These are phyloP conservation scores for Podarcis muralis DNA, from an alignment of 2,113 vertebrate species.

Conservation along the genomic window DNA sequence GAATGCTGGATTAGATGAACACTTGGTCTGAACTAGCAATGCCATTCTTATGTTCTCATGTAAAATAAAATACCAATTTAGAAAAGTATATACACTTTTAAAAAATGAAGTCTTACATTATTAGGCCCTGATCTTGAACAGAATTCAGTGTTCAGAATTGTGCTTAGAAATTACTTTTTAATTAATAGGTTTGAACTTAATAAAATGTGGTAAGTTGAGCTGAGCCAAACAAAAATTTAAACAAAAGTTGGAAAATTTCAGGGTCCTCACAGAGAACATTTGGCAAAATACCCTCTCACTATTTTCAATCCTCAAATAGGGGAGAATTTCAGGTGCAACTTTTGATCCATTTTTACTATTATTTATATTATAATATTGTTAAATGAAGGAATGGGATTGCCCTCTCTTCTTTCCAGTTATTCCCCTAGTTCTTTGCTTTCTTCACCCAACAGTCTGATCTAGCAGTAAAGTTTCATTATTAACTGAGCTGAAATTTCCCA, in stretches of 20 bases:
- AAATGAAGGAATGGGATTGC: not conserved
- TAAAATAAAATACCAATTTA: not conserved
- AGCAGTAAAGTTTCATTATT: not conserved
- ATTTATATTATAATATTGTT: not conserved
- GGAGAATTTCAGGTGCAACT: not conserved
- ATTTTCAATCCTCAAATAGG: not conserved
- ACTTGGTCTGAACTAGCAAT: not conserved
- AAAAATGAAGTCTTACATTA: not conserved
- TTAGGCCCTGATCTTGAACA: not conserved
- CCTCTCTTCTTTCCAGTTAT: not conserved
- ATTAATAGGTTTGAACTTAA: not conserved
- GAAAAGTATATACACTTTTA: not conserved
- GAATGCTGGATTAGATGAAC: not conserved
- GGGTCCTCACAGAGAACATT: no score
- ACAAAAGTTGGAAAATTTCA: no score
- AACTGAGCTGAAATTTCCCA: not conserved
- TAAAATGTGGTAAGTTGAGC: not conserved
- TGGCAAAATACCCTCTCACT: no score
- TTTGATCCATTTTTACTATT: not conserved
- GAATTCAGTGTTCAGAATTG: no score
- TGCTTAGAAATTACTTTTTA: not conserved
- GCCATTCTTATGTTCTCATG: not conserved
- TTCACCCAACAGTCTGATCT: not conserved
- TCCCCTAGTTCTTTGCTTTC: not conserved
- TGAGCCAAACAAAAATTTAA: not conserved